These are phyloP conservation scores for Volucella inanis DNA, from an alignment of 2,888 invertebrate species.

Conservation along the genomic window DNA sequence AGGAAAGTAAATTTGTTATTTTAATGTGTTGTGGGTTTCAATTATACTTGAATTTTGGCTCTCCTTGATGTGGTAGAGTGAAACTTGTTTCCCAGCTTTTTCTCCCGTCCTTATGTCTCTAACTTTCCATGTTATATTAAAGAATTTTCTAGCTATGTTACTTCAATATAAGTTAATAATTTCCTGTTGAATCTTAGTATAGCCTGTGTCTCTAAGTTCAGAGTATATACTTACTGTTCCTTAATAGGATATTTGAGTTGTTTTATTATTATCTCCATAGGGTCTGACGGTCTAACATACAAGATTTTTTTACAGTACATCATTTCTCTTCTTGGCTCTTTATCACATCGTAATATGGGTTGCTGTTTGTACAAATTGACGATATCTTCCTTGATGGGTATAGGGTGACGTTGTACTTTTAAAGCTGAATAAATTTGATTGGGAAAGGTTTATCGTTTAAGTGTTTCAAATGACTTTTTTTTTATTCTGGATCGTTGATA, in stretches of 20 bases:
- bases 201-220: neutral
- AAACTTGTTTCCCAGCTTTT: neutral
- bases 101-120: neutral
- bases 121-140: neutral
- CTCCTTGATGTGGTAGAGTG: neutral
- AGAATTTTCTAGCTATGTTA: neutral
- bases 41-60: neutral
- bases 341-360: neutral
- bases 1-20: conserved; percentile 7
- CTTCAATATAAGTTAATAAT: too few relatives aligned
- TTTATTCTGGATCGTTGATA: too few relatives aligned
- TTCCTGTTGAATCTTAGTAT: too few relatives aligned
- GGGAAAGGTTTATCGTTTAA: too few relatives aligned
- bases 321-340: neutral
- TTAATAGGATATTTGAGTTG: conserved; percentile 2
- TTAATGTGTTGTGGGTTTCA: neutral
- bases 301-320: too few relatives aligned
- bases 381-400: too few relatives aligned
- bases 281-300: neutral
- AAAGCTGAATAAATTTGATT: too few relatives aligned
- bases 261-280: conserved; percentile 9
- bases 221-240: neutral
- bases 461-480: too few relatives aligned
- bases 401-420: too few relatives aligned
- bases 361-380: conserved; percentile 3